Conservation (phyloP, 2,797 vertebrate species). For the Crocodylus rhombifer region DNA sequence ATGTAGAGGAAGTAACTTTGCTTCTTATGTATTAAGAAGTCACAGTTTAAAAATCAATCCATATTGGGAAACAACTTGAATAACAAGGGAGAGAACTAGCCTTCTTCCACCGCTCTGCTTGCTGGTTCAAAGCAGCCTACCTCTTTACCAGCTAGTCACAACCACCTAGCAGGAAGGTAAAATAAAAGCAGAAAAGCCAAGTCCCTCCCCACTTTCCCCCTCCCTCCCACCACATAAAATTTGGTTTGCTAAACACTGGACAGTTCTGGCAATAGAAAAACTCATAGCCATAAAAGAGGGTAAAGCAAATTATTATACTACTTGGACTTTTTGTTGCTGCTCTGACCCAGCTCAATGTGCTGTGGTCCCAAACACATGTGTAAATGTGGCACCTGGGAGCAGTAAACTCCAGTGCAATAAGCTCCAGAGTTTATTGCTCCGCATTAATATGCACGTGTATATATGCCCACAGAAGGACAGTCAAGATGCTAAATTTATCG, state of each 20-base stretch:
- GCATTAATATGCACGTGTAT: too few species aligned
- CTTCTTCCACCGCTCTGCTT: not conserved
- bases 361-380: too few species aligned
- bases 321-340: not conserved
- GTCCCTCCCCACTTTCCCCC: not conserved
- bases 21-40: not conserved
- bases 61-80: not conserved
- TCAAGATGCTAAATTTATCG: too few species aligned
- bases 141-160: not conserved
- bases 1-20: not conserved
- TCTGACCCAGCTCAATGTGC: too few species aligned
- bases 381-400: too few species aligned
- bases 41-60: not conserved
- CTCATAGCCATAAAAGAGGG: slow-evolving; percentile 5
- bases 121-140: not conserved
- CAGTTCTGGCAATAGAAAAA: slow-evolving; percentile 10
- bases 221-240: not conserved
- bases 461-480: too few species aligned
- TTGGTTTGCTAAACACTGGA: slow-evolving; percentile 4
- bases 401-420: too few species aligned
- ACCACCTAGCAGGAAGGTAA: too few species aligned
- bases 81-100: not conserved
- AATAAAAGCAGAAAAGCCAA: not conserved
- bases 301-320: slow-evolving; percentile 22
- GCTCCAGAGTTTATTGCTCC: too few species aligned